Conservation (phyloP, 2,888 invertebrate species). For the Cordilura impudica region DNA sequence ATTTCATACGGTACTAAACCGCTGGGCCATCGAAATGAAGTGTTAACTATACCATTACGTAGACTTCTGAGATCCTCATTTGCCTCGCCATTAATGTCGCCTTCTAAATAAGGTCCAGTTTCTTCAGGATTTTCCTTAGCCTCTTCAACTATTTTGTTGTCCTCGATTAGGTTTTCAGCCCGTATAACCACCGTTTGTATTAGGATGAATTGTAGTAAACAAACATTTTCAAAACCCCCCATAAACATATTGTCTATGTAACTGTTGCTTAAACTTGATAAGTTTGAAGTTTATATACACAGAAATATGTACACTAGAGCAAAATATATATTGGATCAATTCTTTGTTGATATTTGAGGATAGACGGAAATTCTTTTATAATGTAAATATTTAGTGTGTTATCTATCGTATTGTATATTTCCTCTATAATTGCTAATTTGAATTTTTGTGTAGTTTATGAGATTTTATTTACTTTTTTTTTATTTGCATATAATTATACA, state of each 20-base stretch:
- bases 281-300: background rate
- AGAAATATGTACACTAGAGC: no score
- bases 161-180: background rate
- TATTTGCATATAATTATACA: no score
- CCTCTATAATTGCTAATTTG: slow-evolving; percentile 19
- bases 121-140: slow-evolving; percentile 85
- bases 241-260: slow-evolving; percentile 18
- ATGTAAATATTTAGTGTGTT: slow-evolving; percentile 36
- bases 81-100: slow-evolving; percentile 84
- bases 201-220: slow-evolving; percentile 10
- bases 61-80: slow-evolving; percentile 58
- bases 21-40: slow-evolving; percentile 81
- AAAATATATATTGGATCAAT: slow-evolving; percentile 31
- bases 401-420: slow-evolving; percentile 37
- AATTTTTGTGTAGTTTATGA: slow-evolving; percentile 20
- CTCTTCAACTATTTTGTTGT: background rate
- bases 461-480: background rate
- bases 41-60: slow-evolving; percentile 82
- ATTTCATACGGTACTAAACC: slow-evolving; percentile 86
- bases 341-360: background rate
- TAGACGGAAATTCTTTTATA: slow-evolving; percentile 54
- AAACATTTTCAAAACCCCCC: background rate
- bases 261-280: background rate
- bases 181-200: background rate
- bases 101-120: slow-evolving; percentile 86